A percentile compares a stretch with the other conserved stretches of the same genome.
Conservation (phyloP, 2,888 invertebrate genomes). For the Apocheima hispidaria region DNA sequence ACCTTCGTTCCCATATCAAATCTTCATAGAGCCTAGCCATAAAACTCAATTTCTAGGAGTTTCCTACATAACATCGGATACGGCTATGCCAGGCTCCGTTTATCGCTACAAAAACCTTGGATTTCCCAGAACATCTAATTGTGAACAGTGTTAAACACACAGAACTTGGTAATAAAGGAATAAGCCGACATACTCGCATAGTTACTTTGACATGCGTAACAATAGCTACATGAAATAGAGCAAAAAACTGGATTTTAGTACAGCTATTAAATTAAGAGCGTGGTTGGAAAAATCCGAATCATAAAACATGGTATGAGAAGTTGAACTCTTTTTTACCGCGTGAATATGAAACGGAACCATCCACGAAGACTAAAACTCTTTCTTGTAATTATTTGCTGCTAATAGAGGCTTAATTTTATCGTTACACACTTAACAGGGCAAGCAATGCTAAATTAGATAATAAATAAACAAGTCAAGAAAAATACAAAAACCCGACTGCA, state of each 20-base stretch:
- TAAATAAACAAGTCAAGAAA: too few relatives aligned
- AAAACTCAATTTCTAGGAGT: slow-evolving; percentile 27
- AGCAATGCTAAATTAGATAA: too few relatives aligned
- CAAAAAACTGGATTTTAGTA: background rate
- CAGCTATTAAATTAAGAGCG: too few relatives aligned
- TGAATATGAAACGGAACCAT: too few relatives aligned
- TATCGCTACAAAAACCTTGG: slow-evolving; percentile 41
- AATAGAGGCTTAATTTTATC: too few relatives aligned
- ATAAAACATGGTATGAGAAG: too few relatives aligned
- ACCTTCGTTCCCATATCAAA: slow-evolving; percentile 19
- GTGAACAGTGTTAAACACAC: slow-evolving; percentile 37
- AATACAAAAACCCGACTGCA: too few relatives aligned
- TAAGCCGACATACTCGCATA: slow-evolving; percentile 40
- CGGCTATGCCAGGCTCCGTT: slow-evolving; percentile 32
- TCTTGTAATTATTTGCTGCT: too few relatives aligned
- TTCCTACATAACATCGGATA: slow-evolving; percentile 40
- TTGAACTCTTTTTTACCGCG: too few relatives aligned
- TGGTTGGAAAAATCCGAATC: too few relatives aligned
- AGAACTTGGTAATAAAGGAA: slow-evolving; percentile 42
- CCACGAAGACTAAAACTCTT: too few relatives aligned
- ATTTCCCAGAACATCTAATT: slow-evolving; percentile 40
- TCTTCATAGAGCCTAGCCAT: slow-evolving; percentile 1
- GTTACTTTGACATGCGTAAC: slow-evolving; percentile 40
- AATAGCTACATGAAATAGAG: slow-evolving; percentile 14
- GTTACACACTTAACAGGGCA: too few relatives aligned